A percentile compares a stretch with the other conserved stretches of the same genome.
phyloP scores from a whole-genome alignment of 2,113 vertebrate genomes.

The Chascanopsetta lugubris region DNA sequence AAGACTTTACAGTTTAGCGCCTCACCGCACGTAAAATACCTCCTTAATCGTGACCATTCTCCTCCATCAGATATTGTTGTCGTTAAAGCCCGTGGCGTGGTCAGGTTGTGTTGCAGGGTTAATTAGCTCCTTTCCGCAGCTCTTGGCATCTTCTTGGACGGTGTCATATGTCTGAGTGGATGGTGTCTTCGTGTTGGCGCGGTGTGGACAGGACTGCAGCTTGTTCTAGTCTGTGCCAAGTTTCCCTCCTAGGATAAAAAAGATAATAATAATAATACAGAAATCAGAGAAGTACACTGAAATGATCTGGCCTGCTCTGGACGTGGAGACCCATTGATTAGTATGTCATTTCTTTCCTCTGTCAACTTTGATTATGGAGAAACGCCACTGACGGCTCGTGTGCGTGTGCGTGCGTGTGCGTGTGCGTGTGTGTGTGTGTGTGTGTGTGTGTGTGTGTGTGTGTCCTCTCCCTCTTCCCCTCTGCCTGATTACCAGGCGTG shows the following conservation, averaged over 20 bases:
- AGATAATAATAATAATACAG: too few relatives aligned
- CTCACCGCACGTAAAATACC: too few relatives aligned
- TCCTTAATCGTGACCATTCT: too few relatives aligned
- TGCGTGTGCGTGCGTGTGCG: conserved; percentile 43
- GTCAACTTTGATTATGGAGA: conserved; percentile 74
- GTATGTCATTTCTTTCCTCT: conserved; percentile 66
- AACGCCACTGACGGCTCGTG: conserved; percentile 55
- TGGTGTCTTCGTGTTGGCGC: conserved; percentile 10
- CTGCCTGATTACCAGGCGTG: conserved; percentile 64
- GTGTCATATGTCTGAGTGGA: conserved; percentile 21
- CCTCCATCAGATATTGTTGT: too few relatives aligned
- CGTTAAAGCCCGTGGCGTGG: conserved; percentile 9
- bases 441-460: conserved; percentile 45
- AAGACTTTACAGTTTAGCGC: too few relatives aligned
- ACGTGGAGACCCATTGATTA: conserved; percentile 66
- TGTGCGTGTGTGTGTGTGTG: conserved; percentile 43
- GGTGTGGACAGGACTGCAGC: conserved; percentile 22
- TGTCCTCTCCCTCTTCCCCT: conserved; percentile 39
- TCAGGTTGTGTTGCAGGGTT: conserved; percentile 14
- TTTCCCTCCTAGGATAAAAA: conserved; percentile 9
- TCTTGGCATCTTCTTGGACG: conserved; percentile 7
- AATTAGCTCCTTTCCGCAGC: conserved; percentile 32
- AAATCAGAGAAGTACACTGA: conserved; percentile 31
- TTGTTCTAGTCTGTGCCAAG: conserved; percentile 9
- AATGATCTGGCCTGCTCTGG: conserved; percentile 56